Conservation (phyloP, 2,797 vertebrate species). For the Serranus cabrilla region DNA sequence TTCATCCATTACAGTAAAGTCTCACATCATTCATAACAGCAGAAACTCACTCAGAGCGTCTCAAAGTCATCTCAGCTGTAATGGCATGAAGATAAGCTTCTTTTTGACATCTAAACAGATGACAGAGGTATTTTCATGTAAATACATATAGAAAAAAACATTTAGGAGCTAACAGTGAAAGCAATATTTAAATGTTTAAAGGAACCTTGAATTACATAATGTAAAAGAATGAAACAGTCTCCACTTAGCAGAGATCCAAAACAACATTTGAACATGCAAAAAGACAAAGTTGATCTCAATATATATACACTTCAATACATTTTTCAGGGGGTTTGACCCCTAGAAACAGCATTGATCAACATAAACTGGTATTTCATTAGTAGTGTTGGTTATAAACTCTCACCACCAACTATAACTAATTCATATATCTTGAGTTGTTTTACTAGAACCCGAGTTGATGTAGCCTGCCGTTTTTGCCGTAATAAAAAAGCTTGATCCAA, state of each 20-base stretch:
- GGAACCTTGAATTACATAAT: conserved; percentile 65
- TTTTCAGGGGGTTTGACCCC: conserved; percentile 36
- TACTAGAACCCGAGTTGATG: conserved; percentile 29
- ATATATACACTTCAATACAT: conserved; percentile 67
- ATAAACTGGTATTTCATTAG: conserved; percentile 52
- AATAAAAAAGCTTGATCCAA: conserved; percentile 18
- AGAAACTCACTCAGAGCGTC: conserved; percentile 38
- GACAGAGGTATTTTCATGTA: conserved; percentile 83
- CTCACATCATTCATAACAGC: conserved; percentile 38
- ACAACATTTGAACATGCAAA: conserved; percentile 82
- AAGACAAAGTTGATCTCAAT: conserved; percentile 73
- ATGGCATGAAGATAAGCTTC: conserved; percentile 55
- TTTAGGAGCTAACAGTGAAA: conserved; percentile 72
- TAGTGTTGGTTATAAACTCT: conserved; percentile 58
- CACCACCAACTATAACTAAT: conserved; percentile 37
- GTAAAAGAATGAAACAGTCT: conserved; percentile 62
- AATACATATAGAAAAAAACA: conserved; percentile 67
- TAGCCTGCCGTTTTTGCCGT: conserved; percentile 26
- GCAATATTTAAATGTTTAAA: conserved; percentile 75
- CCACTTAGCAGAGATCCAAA: conserved; percentile 70
- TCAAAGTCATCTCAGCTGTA: conserved; percentile 36
- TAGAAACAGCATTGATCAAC: conserved; percentile 39
- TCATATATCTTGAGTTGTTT: conserved; percentile 19
- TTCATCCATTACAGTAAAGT: conserved; percentile 32
- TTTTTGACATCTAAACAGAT: conserved; percentile 73